Conservation (phyloP, 1,140 invertebrate species). For the Diabrotica undecimpunctata region DNA sequence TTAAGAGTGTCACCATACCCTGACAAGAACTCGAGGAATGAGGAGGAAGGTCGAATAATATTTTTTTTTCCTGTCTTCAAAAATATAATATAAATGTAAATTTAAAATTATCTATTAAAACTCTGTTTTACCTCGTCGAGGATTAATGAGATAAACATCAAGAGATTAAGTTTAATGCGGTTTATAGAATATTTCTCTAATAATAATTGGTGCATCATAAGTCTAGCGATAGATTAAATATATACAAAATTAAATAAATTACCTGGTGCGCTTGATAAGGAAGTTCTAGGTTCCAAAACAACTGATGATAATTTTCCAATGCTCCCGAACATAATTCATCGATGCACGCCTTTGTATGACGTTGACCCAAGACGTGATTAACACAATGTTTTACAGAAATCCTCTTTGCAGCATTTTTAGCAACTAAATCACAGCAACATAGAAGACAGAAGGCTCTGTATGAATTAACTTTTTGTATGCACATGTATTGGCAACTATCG, state of each 20-base stretch:
- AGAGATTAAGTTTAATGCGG: no score
- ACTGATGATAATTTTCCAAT: conserved; percentile 29
- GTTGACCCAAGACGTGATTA: conserved; percentile 30
- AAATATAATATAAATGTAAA: no score
- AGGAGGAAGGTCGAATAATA: no score
- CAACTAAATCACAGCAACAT: conserved; percentile 28
- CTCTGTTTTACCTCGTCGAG: no score
- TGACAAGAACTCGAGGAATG: no score
- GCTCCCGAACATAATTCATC: conserved; percentile 8
- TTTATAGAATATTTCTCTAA: no score
- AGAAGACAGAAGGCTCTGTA: conserved; percentile 28
- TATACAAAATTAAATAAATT: not conserved
- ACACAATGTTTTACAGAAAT: conserved; percentile 18
- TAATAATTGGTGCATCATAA: no score
- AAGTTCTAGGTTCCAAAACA: conserved; percentile 28
- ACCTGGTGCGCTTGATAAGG: conserved; percentile 35
- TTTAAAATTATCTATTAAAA: no score
- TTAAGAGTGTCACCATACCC: no score
- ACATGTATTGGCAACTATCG: conserved; percentile 26
- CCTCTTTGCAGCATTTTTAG: conserved; percentile 11
- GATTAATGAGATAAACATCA: no score
- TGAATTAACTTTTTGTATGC: conserved; percentile 28
- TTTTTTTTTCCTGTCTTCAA: no score
- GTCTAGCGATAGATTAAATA: no score
- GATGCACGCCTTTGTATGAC: conserved; percentile 25